These are phyloP conservation scores for Spialia ferax DNA, from an alignment of 2,888 invertebrate genomes.

Conservation along the genomic window DNA sequence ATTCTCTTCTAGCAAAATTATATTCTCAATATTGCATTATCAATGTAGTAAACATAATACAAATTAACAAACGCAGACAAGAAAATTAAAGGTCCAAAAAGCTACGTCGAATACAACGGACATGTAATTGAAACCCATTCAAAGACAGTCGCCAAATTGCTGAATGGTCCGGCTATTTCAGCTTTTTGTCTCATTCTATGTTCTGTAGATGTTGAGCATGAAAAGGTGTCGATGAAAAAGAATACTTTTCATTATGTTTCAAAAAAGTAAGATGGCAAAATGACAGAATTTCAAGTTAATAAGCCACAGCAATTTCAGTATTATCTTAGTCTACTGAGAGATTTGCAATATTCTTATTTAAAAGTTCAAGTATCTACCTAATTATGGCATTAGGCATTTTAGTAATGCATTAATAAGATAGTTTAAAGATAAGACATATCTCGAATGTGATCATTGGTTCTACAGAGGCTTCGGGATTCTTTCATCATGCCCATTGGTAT, in stretches of 20 bases:
- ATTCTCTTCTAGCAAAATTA: not conserved
- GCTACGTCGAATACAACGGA: constrained; percentile 7
- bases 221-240: not conserved
- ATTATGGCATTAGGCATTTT: too few species aligned
- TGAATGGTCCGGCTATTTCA: constrained; percentile 21
- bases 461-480: too few species aligned
- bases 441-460: too few species aligned
- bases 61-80: constrained; percentile 1
- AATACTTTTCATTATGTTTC: not conserved
- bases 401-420: too few species aligned
- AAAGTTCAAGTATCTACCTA: too few species aligned
- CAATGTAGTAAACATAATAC: not conserved
- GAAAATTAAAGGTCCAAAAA: constrained; percentile 11
- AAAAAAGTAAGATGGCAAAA: not conserved
- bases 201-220: not conserved
- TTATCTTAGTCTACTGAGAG: not conserved
- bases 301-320: too few species aligned
- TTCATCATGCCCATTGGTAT: too few species aligned
- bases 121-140: constrained; percentile 32
- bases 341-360: too few species aligned
- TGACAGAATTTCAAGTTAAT: not conserved
- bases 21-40: not conserved
- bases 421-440: too few species aligned
- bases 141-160: constrained; percentile 26
- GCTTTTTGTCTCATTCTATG: constrained; percentile 17